These are phyloP conservation scores for Eupsilia transversa DNA, from an alignment of 2,888 invertebrate species.

Conservation along the genomic window DNA sequence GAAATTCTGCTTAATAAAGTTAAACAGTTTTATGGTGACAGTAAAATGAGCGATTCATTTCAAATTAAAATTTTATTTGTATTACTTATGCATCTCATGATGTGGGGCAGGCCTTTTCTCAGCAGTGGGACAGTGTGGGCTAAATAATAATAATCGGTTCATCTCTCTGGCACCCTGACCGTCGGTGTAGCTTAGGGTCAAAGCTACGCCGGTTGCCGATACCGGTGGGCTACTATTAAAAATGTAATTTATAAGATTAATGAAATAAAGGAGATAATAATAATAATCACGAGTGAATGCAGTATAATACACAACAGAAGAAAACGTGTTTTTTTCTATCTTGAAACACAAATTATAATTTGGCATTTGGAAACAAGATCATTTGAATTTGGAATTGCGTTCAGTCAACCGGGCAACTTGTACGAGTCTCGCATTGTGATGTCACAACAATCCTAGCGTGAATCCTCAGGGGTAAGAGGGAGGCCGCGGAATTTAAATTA, in stretches of 20 bases:
- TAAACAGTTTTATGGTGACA: neutral
- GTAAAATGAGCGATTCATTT: neutral
- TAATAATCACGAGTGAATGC: too few relatives aligned
- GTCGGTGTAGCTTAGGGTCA: too few relatives aligned
- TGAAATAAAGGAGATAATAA: too few relatives aligned
- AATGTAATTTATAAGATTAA: too few relatives aligned
- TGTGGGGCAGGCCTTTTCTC: neutral
- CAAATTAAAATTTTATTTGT: neutral
- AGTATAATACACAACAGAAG: too few relatives aligned
- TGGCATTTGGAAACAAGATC: neutral
- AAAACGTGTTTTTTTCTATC: too few relatives aligned
- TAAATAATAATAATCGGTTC: neutral
- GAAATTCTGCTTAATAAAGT: neutral
- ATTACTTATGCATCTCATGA: neutral
- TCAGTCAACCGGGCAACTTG: neutral
- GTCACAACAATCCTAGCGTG: neutral
- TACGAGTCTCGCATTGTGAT: too few relatives aligned
- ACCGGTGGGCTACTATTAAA: too few relatives aligned
- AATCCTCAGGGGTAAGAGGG: neutral
- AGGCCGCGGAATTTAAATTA: neutral
- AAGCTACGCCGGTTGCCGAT: too few relatives aligned
- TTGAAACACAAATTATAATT: too few relatives aligned
- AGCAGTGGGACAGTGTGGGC: neutral
- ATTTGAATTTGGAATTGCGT: conserved; percentile 24
- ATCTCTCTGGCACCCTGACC: too few relatives aligned